A percentile compares a stretch with the other conserved stretches of the same genome.
Evolutionary conservation across 2,888 invertebrate genomes (phyloP).

Genomic region (Molanna angustata): DNA sequence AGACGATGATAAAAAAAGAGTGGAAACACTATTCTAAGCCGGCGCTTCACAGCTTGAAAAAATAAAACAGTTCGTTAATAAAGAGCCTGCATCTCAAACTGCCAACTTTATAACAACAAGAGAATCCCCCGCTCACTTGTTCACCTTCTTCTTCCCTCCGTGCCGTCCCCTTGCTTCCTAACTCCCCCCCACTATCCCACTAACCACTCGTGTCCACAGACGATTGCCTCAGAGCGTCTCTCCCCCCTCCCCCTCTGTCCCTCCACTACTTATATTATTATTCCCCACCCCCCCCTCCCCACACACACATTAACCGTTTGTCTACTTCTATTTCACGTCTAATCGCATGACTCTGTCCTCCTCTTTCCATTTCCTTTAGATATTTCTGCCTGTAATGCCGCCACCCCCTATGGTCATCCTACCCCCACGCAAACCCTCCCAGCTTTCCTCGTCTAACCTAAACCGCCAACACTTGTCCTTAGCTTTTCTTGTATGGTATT

Average conservation of each 20-base stretch:
- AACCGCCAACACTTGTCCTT: conserved; percentile 28
- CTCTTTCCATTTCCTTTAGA: neutral
- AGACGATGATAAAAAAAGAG: no score
- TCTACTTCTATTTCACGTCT: neutral
- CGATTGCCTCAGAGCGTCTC: conserved; percentile 12
- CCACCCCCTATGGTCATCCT: no score
- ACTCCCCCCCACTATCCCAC: neutral
- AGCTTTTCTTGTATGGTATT: conserved; percentile 22
- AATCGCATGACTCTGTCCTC: neutral
- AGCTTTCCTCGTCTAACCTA: conserved; percentile 9
- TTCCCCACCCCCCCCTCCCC: conserved; percentile 8
- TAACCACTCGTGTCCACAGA: conserved; percentile 8
- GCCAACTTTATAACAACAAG: conserved; percentile 29
- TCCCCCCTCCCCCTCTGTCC: conserved; percentile 8
- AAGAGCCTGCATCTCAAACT: conserved; percentile 27
- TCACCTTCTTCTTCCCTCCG: neutral
- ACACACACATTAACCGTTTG: conserved; percentile 8
- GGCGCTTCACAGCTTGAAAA: no score
- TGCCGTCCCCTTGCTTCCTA: neutral
- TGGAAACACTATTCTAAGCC: no score
- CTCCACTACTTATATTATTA: conserved; percentile 6
- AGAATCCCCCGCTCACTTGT: no score
- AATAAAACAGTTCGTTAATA: conserved; percentile 8
- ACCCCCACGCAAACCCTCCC: neutral
- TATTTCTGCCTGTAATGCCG: conserved; percentile 13